Conservation (phyloP, 1,140 invertebrate genomes). For the Pentalonia nigronervosa region DNA sequence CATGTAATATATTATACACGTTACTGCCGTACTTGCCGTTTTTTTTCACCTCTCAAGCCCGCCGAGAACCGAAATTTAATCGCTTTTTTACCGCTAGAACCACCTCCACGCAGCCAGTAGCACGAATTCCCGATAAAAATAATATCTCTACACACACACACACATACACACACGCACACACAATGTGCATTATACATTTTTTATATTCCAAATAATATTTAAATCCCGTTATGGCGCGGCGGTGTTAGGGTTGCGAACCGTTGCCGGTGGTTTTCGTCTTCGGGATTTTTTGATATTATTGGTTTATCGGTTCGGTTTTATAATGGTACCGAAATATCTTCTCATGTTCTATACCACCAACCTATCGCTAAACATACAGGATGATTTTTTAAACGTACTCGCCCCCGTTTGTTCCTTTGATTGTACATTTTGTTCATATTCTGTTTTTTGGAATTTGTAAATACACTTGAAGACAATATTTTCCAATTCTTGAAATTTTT, state of each 20-base stretch:
- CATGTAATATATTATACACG: background rate
- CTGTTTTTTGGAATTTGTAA: too few species aligned
- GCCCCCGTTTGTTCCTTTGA: too few species aligned
- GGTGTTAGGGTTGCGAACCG: background rate
- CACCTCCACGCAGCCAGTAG: background rate
- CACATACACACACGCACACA: too few species aligned
- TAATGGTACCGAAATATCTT: background rate
- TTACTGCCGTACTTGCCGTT: background rate
- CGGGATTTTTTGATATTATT: slow-evolving; percentile 6
- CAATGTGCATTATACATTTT: background rate
- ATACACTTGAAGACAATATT: too few species aligned
- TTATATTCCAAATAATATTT: slow-evolving; percentile 21
- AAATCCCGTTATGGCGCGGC: background rate
- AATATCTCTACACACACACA: background rate
- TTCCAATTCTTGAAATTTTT: too few species aligned
- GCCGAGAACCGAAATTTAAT: background rate
- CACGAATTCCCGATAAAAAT: background rate
- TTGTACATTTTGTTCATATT: too few species aligned
- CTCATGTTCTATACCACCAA: background rate
- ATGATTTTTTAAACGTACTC: too few species aligned
- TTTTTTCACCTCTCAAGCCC: background rate
- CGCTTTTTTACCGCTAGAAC: background rate
- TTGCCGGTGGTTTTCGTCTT: background rate
- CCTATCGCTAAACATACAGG: too few species aligned
- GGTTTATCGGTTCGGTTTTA: background rate